phyloP scores from a whole-genome alignment of 2,888 invertebrate species.

The Drosophila mimica region DNA sequence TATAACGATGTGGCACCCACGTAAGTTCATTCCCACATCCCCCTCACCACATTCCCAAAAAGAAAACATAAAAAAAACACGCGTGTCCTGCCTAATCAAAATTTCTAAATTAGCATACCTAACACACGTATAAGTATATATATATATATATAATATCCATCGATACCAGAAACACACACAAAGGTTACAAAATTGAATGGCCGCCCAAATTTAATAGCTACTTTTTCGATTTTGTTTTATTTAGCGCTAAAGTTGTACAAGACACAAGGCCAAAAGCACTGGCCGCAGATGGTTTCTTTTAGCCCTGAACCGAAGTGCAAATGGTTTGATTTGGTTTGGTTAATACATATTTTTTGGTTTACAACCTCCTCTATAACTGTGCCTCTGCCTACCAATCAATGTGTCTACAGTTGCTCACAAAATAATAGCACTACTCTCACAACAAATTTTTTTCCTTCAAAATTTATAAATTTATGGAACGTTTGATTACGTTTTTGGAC shows the following conservation, averaged over 20 bases:
- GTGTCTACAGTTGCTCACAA: slow-evolving; percentile 2
- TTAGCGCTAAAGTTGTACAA: slow-evolving; percentile 83
- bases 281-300: slow-evolving; percentile 85
- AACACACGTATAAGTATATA: slow-evolving; percentile 5
- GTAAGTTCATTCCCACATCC: slow-evolving; percentile 87
- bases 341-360: slow-evolving; percentile 47
- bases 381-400: slow-evolving; percentile 23
- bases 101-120: slow-evolving; percentile 1
- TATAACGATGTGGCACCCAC: slow-evolving; percentile 95
- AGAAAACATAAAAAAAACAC: not conserved
- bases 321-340: slow-evolving; percentile 64
- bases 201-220: slow-evolving; percentile 47
- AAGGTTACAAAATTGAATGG: slow-evolving; percentile 25
- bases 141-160: not conserved
- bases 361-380: slow-evolving; percentile 14
- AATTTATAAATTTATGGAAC: not conserved
- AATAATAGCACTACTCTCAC: not conserved
- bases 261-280: slow-evolving; percentile 85
- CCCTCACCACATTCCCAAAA: not conserved
- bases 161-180: slow-evolving; percentile 21
- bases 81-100: slow-evolving; percentile 13
- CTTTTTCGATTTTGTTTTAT: slow-evolving; percentile 74
- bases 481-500: not conserved
- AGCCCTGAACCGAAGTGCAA: slow-evolving; percentile 77
- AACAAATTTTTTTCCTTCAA: not conserved